Conservation (phyloP, 92 coral and sea anemone species). For the Bergia sp. region DNA sequence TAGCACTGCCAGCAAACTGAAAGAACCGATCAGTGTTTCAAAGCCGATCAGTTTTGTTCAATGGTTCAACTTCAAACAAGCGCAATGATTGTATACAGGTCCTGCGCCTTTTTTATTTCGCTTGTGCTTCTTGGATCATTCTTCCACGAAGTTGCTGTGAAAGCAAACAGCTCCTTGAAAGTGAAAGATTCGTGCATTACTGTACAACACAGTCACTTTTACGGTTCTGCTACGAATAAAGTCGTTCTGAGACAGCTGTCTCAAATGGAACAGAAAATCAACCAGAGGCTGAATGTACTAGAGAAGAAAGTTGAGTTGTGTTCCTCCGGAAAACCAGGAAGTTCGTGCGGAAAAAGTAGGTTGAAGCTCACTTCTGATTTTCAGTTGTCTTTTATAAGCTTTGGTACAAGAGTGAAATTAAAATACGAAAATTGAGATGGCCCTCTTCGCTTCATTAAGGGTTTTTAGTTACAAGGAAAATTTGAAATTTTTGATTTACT, state of each 20-base stretch:
- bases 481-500: no score
- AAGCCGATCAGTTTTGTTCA: no score
- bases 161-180: not conserved
- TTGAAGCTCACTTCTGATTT: no score
- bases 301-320: not conserved
- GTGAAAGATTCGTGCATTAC: not conserved
- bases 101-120: not conserved
- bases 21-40: no score
- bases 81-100: not conserved
- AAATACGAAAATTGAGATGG: no score
- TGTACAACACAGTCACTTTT: not conserved
- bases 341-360: not conserved
- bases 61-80: not conserved
- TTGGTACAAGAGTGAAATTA: no score
- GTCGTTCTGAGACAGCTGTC: not conserved
- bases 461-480: no score
- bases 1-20: no score
- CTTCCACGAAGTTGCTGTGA: not conserved
- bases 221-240: not conserved
- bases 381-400: no score
- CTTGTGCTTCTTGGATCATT: not conserved
- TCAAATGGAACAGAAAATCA: slow-evolving; percentile 7
- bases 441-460: no score
- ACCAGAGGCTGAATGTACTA: not conserved
- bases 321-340: not conserved